Percentiles rank a stretch among this genome's conserved stretches.
Conservation (phyloP, 1,140 invertebrate species). For the Scaptomyza pallida region DNA sequence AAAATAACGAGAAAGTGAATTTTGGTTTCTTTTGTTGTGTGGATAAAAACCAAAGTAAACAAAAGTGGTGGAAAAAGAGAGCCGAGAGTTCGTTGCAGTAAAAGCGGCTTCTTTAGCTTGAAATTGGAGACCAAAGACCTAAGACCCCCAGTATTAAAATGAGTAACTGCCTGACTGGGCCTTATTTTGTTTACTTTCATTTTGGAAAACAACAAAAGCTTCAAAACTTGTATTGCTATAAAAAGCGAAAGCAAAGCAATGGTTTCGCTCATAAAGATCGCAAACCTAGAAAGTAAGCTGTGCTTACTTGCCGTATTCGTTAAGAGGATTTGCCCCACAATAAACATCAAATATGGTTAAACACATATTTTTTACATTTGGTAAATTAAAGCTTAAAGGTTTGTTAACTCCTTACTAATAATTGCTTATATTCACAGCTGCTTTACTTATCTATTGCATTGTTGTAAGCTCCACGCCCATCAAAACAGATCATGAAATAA, state of each 20-base stretch:
- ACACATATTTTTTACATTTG: slow-evolving; percentile 58
- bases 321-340: slow-evolving; percentile 35
- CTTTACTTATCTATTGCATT: slow-evolving; percentile 52
- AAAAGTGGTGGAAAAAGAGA: slow-evolving; percentile 29
- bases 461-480: slow-evolving; percentile 48
- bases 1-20: slow-evolving; percentile 65
- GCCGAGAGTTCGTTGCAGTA: slow-evolving; percentile 60
- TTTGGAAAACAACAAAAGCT: slow-evolving; percentile 38
- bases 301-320: slow-evolving; percentile 16
- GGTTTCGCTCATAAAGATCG: slow-evolving; percentile 79
- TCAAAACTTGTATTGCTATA: slow-evolving; percentile 51
- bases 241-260: slow-evolving; percentile 78
- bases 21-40: slow-evolving; percentile 72
- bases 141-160: slow-evolving; percentile 8
- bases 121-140: too few species aligned
- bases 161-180: slow-evolving; percentile 16
- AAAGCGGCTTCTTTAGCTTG: too few species aligned
- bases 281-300: slow-evolving; percentile 77
- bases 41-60: slow-evolving; percentile 8
- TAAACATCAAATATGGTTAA: slow-evolving; percentile 60
- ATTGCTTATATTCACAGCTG: slow-evolving; percentile 23
- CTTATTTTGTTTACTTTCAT: slow-evolving; percentile 71
- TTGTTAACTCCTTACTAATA: background rate
- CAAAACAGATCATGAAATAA: slow-evolving; percentile 4
- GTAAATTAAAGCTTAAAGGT: slow-evolving; percentile 37